A percentile compares a stretch with the other conserved stretches of the same genome.
Conservation (phyloP, 2,888 invertebrate species). For the Ornithoptera alexandrae region DNA sequence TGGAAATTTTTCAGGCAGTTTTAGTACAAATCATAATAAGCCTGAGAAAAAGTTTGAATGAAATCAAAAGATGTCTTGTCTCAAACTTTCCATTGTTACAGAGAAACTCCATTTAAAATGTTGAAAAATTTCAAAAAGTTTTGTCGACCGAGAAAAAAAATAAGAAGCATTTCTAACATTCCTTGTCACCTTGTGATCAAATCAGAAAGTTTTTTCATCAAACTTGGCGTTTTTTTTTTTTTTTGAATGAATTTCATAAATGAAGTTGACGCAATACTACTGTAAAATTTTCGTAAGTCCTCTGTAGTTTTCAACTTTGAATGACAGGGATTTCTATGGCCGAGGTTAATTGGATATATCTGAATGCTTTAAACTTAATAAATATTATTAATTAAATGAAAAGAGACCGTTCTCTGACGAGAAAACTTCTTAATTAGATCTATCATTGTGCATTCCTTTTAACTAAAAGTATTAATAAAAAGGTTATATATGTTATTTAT, state of each 20-base stretch:
- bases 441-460: too few species aligned
- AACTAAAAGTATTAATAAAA: too few species aligned
- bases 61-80: conserved; percentile 24
- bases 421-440: too few species aligned
- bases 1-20: too few species aligned
- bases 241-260: conserved; percentile 1
- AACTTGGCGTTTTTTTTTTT: not conserved
- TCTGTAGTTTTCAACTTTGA: too few species aligned
- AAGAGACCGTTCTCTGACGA: too few species aligned
- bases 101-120: conserved; percentile 19
- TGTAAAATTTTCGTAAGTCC: not conserved
- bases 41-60: conserved; percentile 8
- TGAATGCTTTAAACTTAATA: too few species aligned
- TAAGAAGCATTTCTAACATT: not conserved
- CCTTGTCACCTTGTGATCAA: not conserved
- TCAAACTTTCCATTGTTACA: conserved; percentile 14
- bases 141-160: not conserved
- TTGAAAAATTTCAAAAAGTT: conserved; percentile 3
- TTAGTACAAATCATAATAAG: not conserved
- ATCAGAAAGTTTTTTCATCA: conserved; percentile 13
- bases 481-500: too few species aligned
- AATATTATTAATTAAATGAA: too few species aligned
- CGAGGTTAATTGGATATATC: too few species aligned
- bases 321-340: too few species aligned
- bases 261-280: not conserved